Conservation (phyloP, 2,113 vertebrate genomes). For the Rhynchomys soricoides region DNA sequence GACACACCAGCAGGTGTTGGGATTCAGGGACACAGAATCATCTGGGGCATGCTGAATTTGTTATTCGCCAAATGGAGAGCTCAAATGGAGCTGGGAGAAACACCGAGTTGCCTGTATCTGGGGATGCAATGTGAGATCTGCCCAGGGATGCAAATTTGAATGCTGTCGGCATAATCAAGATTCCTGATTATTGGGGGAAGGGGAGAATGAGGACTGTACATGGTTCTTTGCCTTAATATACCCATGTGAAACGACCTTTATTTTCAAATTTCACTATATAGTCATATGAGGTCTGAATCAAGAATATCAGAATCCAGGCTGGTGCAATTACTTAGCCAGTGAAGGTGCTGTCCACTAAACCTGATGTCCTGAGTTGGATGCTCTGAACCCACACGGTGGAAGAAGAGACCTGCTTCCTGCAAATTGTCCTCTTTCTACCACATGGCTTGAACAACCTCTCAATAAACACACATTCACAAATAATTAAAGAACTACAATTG, state of each 20-base stretch:
- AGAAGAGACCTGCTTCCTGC: background rate
- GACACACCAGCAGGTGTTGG: background rate
- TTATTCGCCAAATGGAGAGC: background rate
- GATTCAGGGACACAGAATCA: background rate
- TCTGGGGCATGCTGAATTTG: background rate
- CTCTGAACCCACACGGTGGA: background rate
- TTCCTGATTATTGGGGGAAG: background rate
- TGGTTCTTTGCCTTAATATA: background rate
- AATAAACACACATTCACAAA: background rate
- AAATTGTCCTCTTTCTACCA: too few species aligned
- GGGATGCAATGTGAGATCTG: background rate
- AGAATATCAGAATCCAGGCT: background rate
- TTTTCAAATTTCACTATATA: background rate
- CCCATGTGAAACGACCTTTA: background rate
- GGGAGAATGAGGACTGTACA: fast-evolving
- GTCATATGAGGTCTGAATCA: background rate
- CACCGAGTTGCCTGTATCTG: background rate
- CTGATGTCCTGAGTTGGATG: background rate
- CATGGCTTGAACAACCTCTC: background rate
- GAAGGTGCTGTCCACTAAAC: background rate
- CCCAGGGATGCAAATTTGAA: background rate
- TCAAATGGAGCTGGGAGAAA: background rate
- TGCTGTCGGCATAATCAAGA: background rate
- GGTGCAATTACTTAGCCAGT: background rate
- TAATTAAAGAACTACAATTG: too few species aligned